Conservation (phyloP, 2,888 invertebrate genomes). For the Harmothoe impar region DNA sequence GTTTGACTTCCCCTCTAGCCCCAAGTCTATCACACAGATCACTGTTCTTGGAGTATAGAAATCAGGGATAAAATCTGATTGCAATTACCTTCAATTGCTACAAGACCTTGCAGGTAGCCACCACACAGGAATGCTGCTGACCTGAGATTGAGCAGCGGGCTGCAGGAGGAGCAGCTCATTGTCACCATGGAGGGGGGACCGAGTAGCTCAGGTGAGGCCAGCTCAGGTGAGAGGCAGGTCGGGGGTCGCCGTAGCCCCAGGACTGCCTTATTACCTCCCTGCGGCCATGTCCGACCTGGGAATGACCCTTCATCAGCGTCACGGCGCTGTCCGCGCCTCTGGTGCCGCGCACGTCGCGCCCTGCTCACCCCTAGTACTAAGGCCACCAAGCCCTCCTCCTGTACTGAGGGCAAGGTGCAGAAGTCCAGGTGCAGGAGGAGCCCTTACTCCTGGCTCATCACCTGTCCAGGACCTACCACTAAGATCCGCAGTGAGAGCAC, state of each 20-base stretch:
- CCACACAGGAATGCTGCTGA: too few relatives aligned
- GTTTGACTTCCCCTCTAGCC: too few relatives aligned
- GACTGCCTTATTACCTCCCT: background rate
- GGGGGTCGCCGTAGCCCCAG: background rate
- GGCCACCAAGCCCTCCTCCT: background rate
- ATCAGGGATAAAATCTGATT: too few relatives aligned
- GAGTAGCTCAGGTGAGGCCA: background rate
- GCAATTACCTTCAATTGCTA: too few relatives aligned
- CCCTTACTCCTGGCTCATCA: constrained; percentile 5
- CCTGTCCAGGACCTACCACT: background rate
- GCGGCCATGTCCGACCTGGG: background rate
- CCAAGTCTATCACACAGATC: too few relatives aligned
- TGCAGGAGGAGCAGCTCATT: background rate
- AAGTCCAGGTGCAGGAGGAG: background rate
- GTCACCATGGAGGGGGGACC: background rate
- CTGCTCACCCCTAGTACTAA: background rate
- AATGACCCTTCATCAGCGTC: background rate
- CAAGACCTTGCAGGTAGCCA: too few relatives aligned
- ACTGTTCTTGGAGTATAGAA: too few relatives aligned
- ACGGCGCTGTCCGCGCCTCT: background rate
- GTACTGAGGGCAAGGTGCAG: background rate
- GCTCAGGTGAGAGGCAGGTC: background rate
- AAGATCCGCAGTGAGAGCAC: background rate
- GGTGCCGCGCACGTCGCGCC: background rate
- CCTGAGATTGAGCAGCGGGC: background rate